These are phyloP conservation scores for Oryzias melastigma DNA, from an alignment of 2,113 vertebrate genomes.

Conservation along the genomic window DNA sequence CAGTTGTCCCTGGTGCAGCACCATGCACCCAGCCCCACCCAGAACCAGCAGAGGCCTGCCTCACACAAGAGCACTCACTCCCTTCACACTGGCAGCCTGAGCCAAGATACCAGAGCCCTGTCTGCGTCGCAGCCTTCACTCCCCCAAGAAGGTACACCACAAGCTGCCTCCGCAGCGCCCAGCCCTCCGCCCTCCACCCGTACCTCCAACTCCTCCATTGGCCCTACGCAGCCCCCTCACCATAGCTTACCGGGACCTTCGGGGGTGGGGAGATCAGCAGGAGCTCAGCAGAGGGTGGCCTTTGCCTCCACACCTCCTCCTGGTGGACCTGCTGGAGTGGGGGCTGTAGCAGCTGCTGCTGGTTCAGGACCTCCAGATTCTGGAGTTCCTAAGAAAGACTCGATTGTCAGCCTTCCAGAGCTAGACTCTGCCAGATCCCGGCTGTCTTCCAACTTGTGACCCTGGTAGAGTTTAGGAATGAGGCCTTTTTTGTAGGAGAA, in stretches of 20 bases:
- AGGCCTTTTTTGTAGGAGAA: slow-evolving; percentile 73
- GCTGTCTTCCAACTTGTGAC: slow-evolving; percentile 98
- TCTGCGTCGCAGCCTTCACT: slow-evolving; percentile 92
- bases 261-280: slow-evolving; percentile 67
- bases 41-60: slow-evolving; percentile 81
- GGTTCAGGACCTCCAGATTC: slow-evolving; percentile 79
- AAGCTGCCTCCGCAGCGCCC: slow-evolving; percentile 71
- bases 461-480: slow-evolving; percentile 72
- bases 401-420: slow-evolving; percentile 83
- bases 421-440: slow-evolving; percentile 89
- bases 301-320: slow-evolving; percentile 71
- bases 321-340: slow-evolving; percentile 57
- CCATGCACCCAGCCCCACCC: slow-evolving; percentile 76
- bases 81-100: slow-evolving; percentile 84
- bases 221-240: slow-evolving; percentile 60
- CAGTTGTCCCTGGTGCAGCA: slow-evolving; percentile 88
- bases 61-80: slow-evolving; percentile 86
- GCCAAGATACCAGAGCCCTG: slow-evolving; percentile 85
- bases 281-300: slow-evolving; percentile 72
- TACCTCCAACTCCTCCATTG: slow-evolving; percentile 82
- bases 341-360: slow-evolving; percentile 62
- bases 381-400: slow-evolving; percentile 81
- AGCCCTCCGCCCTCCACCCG: slow-evolving; percentile 79
- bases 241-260: slow-evolving; percentile 70
- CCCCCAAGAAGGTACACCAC: slow-evolving; percentile 82